phyloP scores from a whole-genome alignment of 2,797 vertebrate genomes.

The Valencia hispanica region DNA sequence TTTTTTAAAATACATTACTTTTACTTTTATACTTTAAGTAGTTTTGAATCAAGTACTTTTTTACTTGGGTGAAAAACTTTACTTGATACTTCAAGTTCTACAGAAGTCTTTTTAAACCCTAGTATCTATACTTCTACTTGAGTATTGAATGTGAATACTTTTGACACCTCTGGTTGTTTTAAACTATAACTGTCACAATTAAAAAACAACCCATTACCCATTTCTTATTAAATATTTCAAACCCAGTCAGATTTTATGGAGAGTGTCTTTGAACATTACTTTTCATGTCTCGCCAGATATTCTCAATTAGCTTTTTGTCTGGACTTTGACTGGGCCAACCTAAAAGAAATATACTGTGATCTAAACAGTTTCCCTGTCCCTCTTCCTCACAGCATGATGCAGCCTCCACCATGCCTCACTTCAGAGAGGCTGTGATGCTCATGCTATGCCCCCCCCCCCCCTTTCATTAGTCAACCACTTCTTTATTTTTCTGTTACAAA shows the following conservation, averaged over 20 bases:
- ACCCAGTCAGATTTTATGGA: background rate
- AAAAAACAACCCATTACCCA: background rate
- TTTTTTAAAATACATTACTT: too few relatives aligned
- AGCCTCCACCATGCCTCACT: background rate
- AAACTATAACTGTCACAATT: background rate
- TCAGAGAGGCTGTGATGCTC: background rate
- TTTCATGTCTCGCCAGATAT: background rate
- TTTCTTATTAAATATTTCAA: background rate
- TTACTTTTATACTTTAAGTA: too few relatives aligned
- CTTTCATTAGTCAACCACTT: background rate
- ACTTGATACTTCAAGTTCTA: too few relatives aligned
- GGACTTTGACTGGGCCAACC: background rate
- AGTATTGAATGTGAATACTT: too few relatives aligned
- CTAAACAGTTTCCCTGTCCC: background rate
- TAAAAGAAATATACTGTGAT: background rate
- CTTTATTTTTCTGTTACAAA: background rate
- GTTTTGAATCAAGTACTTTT: too few relatives aligned
- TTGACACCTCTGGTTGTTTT: too few relatives aligned
- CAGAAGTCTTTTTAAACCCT: too few relatives aligned
- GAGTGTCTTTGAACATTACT: background rate
- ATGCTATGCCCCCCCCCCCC: too few relatives aligned
- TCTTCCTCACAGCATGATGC: background rate
- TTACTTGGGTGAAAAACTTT: too few relatives aligned
- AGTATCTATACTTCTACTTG: too few relatives aligned
- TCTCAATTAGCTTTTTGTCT: background rate